Evolutionary conservation across 2,888 invertebrate genomes (phyloP).

Genomic region (Pristionchus entomophagus): DNA sequence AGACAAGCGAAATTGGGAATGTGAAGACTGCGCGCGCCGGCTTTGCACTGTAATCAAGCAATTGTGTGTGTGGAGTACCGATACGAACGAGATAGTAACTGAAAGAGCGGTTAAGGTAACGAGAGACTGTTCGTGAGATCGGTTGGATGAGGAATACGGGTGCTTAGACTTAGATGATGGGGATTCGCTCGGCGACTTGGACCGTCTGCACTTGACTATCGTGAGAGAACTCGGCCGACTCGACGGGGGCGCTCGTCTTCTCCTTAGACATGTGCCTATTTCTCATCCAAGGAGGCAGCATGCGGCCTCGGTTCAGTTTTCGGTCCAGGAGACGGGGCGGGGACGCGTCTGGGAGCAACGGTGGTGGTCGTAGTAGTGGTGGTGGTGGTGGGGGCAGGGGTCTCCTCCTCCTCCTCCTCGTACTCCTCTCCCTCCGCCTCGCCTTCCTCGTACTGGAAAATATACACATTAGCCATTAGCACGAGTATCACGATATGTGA

Average conservation of each 20-base stretch:
- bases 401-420: constrained; percentile 54
- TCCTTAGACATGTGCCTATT: not conserved
- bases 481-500: no score
- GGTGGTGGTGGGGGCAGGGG: constrained; percentile 47
- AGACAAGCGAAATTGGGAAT: not conserved
- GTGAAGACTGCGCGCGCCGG: not conserved
- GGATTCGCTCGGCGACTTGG: constrained; percentile 34
- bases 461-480: not conserved
- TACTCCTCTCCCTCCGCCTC: constrained; percentile 45
- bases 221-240: constrained; percentile 33
- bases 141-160: not conserved
- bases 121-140: constrained; percentile 41
- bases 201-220: not conserved
- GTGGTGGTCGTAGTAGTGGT: constrained; percentile 29
- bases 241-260: not conserved
- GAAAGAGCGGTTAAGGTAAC: not conserved
- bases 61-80: constrained; percentile 8
- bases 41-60: not conserved
- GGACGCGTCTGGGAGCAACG: constrained; percentile 46
- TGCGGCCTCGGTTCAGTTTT: constrained; percentile 42
- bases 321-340: constrained; percentile 53
- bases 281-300: constrained; percentile 59
- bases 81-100: constrained; percentile 27
- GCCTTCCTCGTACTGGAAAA: constrained; percentile 47
- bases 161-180: constrained; percentile 1